Percentiles rank a stretch among this genome's conserved stretches.
phyloP scores from a whole-genome alignment of 2,113 vertebrate genomes.

The Strix uralensis region DNA sequence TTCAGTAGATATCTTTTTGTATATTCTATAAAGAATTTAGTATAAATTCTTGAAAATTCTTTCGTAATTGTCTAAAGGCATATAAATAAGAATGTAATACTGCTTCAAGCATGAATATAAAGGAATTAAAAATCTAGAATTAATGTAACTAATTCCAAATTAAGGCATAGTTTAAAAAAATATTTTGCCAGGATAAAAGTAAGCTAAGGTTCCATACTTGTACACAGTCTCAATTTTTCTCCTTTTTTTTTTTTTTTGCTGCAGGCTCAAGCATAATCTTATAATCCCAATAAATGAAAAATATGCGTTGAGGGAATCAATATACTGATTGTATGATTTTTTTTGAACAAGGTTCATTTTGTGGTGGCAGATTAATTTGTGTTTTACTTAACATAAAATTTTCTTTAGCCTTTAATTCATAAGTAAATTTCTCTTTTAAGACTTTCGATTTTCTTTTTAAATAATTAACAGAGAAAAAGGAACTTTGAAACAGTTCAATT shows the following conservation, averaged over 20 bases:
- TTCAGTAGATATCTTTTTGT: not conserved
- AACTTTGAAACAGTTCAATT: not conserved
- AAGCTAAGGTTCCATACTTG: not conserved
- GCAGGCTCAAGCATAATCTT: not conserved
- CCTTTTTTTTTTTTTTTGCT: not conserved
- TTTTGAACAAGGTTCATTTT: not conserved
- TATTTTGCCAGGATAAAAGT: not conserved
- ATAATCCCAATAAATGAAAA: conserved; percentile 41
- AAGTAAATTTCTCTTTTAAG: conserved; percentile 20
- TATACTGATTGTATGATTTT: not conserved
- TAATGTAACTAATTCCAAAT: not conserved
- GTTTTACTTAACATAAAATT: conserved; percentile 13
- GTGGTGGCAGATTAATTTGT: not conserved
- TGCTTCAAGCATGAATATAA: not conserved
- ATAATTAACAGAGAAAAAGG: not conserved
- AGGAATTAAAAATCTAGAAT: not conserved
- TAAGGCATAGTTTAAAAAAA: not conserved
- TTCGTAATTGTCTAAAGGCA: not conserved
- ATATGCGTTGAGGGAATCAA: not conserved
- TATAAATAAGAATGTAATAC: not conserved
- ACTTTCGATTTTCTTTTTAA: not conserved
- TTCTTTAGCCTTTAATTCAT: not conserved
- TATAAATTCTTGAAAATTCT: not conserved
- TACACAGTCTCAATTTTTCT: not conserved
- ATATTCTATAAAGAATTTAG: not conserved